Evolutionary conservation across 2,888 invertebrate genomes (phyloP).

Genomic region (Drosophila villosipedis): DNA sequence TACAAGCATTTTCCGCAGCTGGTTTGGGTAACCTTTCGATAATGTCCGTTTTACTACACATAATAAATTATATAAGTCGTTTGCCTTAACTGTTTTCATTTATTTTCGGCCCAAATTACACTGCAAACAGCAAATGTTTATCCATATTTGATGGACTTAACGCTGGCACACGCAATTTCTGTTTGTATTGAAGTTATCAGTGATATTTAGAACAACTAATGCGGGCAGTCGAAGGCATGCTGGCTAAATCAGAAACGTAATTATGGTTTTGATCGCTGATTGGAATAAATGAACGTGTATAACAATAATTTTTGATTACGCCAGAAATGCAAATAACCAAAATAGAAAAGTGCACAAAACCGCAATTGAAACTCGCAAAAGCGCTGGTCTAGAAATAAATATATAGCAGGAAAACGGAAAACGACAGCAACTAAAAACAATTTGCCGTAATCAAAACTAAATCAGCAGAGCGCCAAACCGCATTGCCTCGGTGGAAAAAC

Average conservation of each 20-base stretch:
- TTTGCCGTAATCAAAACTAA: constrained; percentile 79
- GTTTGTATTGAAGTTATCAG: constrained; percentile 61
- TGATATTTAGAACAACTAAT: constrained; percentile 38
- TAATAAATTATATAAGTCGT: constrained; percentile 52
- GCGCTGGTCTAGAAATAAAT: constrained; percentile 32
- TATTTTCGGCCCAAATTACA: constrained; percentile 63
- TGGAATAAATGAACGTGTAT: constrained; percentile 23
- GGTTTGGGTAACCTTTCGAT: neutral
- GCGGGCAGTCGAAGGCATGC: neutral
- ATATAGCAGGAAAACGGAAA: constrained; percentile 31
- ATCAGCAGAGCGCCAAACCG: constrained; percentile 71
- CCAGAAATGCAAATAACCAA: constrained; percentile 58
- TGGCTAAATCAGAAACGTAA: constrained; percentile 30
- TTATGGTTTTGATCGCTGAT: constrained; percentile 46
- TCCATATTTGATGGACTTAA: constrained; percentile 56
- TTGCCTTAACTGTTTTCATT: constrained; percentile 50
- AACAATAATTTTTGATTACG: constrained; percentile 19
- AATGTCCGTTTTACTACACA: constrained; percentile 25
- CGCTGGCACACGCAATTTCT: constrained; percentile 58
- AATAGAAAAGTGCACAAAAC: constrained; percentile 39
- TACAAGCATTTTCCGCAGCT: constrained; percentile 4
- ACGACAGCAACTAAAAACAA: constrained; percentile 72
- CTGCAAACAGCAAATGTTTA: constrained; percentile 64
- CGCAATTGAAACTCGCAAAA: constrained; percentile 56
- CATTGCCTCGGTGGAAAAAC: constrained; percentile 40